Percentiles rank a stretch among this genome's conserved stretches.
phyloP scores from a whole-genome alignment of 2,797 vertebrate species.

The Crax fasciolata region DNA sequence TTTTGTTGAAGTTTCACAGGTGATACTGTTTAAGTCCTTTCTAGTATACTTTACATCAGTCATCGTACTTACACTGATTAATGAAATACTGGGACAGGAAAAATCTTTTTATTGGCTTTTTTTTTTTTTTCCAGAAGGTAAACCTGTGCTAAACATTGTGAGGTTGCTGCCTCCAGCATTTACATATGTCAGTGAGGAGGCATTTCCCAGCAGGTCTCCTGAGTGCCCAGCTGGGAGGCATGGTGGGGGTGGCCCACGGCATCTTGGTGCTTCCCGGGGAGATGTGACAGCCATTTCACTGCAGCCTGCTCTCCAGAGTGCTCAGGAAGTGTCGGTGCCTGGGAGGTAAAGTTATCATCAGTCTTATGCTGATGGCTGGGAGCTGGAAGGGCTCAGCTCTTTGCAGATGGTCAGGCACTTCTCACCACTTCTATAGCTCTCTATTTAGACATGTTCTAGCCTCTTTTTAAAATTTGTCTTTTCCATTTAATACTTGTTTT shows the following conservation, averaged over 20 bases:
- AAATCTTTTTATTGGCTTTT: fast-evolving
- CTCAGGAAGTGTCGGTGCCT: background rate
- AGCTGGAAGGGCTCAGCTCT: background rate
- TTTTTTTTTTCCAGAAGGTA: background rate
- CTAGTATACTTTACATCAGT: background rate
- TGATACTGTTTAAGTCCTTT: background rate
- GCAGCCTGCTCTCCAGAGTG: background rate
- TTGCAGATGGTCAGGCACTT: background rate
- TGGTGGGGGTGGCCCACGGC: background rate
- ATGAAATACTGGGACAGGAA: background rate
- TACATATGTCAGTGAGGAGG: fast-evolving
- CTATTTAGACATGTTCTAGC: background rate
- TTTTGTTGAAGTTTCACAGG: background rate
- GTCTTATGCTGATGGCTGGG: fast-evolving
- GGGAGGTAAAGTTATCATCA: background rate
- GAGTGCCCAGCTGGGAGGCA: background rate
- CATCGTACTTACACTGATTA: background rate
- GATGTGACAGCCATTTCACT: fast-evolving
- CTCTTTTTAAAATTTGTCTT: background rate
- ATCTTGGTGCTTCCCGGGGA: background rate
- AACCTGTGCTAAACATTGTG: fast-evolving
- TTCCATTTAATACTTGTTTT: background rate
- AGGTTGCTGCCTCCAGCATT: fast-evolving
- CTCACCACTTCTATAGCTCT: background rate
- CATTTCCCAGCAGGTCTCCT: background rate